Evolutionary conservation across 2,888 invertebrate species (phyloP).

Genomic region (Noctua comes): DNA sequence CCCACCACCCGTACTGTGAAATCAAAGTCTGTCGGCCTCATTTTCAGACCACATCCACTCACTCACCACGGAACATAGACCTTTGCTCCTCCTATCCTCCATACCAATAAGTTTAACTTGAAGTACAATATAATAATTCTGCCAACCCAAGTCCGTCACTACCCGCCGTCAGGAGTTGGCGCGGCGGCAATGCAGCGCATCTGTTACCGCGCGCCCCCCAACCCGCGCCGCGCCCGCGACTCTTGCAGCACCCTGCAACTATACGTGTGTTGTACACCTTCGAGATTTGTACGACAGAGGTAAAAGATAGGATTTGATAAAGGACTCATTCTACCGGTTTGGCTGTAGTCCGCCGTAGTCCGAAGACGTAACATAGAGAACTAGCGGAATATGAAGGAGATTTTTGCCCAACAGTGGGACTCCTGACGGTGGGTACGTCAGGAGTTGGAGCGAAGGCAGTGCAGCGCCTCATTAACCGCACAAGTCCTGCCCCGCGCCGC

Average conservation of each 20-base stretch:
- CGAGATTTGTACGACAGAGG: slow-evolving; percentile 46
- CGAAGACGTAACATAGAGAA: background rate
- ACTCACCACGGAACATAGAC: background rate
- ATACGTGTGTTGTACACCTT: slow-evolving; percentile 63
- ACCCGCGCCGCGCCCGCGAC: slow-evolving; percentile 62
- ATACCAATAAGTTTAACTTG: background rate
- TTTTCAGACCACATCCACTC: background rate
- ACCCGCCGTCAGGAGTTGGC: slow-evolving; percentile 77
- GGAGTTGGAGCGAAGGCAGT: background rate
- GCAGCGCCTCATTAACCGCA: background rate
- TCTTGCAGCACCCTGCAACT: slow-evolving; percentile 62
- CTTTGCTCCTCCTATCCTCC: background rate
- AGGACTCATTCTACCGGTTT: rapidly evolving
- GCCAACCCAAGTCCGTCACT: slow-evolving; percentile 73
- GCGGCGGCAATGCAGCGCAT: slow-evolving; percentile 89
- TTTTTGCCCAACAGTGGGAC: background rate
- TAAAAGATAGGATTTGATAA: slow-evolving; percentile 5
- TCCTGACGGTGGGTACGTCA: too few species aligned
- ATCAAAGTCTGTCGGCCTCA: background rate
- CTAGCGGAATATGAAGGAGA: background rate
- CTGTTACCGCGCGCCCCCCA: slow-evolving; percentile 84
- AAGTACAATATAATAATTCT: slow-evolving; percentile 2
- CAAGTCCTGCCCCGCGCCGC: background rate
- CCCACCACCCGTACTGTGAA: too few species aligned
- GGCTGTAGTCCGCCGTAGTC: too few species aligned